phyloP scores from a whole-genome alignment of 53 echinoderm and acorn worm genomes.

The Temnopleurus reevesii region DNA sequence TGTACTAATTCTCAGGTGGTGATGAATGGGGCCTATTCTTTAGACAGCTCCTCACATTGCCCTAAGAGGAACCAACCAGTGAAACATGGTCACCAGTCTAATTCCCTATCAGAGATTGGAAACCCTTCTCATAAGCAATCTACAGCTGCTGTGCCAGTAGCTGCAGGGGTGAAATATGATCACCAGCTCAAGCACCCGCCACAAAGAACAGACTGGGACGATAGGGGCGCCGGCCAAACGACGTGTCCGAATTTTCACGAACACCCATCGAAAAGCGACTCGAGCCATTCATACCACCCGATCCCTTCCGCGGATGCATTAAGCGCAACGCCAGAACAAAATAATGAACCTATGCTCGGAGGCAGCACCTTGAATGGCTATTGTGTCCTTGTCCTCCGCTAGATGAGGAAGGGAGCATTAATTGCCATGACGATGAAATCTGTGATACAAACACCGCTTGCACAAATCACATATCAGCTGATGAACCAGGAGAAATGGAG shows the following conservation, averaged over 20 bases:
- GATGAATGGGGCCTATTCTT: too few relatives aligned
- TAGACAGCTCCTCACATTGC: conserved; percentile 3
- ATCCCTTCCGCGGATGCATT: background rate
- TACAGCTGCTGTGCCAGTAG: conserved; percentile 3
- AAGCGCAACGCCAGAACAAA: background rate
- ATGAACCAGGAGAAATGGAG: background rate
- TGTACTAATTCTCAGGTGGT: background rate
- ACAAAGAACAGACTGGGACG: background rate
- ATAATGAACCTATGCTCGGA: background rate
- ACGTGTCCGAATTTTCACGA: background rate
- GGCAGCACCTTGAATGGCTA: background rate
- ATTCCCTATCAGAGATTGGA: background rate
- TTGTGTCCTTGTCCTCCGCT: background rate
- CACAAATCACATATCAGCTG: conserved; percentile 20
- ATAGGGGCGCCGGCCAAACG: conserved; percentile 2
- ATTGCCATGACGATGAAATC: background rate
- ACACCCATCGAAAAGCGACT: background rate
- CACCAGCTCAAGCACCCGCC: conserved; percentile 21
- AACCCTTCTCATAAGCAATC: background rate
- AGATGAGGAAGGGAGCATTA: background rate
- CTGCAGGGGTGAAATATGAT: conserved; percentile 20
- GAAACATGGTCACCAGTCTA: conserved; percentile 6
- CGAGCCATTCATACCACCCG: conserved; percentile 1
- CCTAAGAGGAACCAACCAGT: background rate
- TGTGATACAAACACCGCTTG: background rate